phyloP scores from a whole-genome alignment of 2,797 vertebrate genomes.

The Xenops minutus region DNA sequence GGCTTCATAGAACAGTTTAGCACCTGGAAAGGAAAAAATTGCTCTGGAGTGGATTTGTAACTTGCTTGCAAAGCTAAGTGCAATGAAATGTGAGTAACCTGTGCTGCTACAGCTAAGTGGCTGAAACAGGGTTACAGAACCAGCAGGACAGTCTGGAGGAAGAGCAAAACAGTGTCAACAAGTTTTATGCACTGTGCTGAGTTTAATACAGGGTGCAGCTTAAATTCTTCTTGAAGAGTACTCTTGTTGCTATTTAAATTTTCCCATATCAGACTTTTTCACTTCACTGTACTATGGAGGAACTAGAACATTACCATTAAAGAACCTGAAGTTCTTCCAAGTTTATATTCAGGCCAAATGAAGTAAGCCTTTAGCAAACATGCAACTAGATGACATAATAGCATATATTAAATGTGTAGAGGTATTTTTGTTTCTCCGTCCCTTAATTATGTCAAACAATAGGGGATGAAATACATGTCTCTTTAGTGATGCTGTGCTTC shows the following conservation, averaged over 20 bases:
- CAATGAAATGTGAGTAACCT: neutral
- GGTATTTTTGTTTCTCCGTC: conserved; percentile 14
- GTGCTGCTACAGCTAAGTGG: neutral
- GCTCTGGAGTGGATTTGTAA: neutral
- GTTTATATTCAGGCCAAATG: conserved; percentile 50
- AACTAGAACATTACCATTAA: conserved; percentile 48
- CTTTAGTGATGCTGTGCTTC: neutral
- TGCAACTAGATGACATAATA: conserved; percentile 35
- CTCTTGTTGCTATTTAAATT: neutral
- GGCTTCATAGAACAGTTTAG: neutral
- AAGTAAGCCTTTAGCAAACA: conserved; percentile 50
- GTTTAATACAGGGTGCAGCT: neutral
- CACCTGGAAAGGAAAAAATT: neutral
- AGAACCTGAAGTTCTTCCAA: conserved; percentile 65
- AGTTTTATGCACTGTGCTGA: neutral
- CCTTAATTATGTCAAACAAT: conserved; percentile 17
- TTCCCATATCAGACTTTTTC: conserved; percentile 8
- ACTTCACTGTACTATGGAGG: conserved; percentile 34
- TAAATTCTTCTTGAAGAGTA: neutral
- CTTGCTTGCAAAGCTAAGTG: neutral
- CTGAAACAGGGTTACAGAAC: neutral
- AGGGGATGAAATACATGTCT: neutral
- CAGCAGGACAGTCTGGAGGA: neutral
- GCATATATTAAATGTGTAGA: conserved; percentile 18
- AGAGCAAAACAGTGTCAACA: neutral